Conservation (phyloP, 2,797 vertebrate species). For the Micromesistius poutassou region DNA sequence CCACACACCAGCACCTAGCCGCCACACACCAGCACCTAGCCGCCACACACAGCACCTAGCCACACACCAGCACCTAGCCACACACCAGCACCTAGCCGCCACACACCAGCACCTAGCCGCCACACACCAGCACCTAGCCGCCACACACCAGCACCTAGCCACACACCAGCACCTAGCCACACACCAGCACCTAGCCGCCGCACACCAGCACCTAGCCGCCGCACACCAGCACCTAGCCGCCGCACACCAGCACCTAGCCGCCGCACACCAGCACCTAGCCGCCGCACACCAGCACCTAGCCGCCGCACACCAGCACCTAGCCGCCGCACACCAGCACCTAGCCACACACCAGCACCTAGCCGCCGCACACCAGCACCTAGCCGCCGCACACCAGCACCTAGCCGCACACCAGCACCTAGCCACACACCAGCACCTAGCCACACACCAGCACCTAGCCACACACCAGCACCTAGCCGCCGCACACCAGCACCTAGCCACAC, state of each 20-base stretch:
- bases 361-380: constrained; percentile 33
- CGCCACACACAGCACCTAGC: no score
- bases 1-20: constrained; percentile 40
- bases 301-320: no score
- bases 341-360: constrained; percentile 36
- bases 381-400: no score
- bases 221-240: constrained; percentile 40
- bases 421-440: no score
- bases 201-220: constrained; percentile 30
- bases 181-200: constrained; percentile 40
- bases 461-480: constrained; percentile 40
- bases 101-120: constrained; percentile 30
- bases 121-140: constrained; percentile 41
- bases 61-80: constrained; percentile 31
- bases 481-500: constrained; percentile 28
- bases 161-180: no score
- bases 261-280: constrained; percentile 40
- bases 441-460: constrained; percentile 30
- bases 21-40: constrained; percentile 32
- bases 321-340: constrained; percentile 33
- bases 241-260: constrained; percentile 31
- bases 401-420: constrained; percentile 32
- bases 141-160: constrained; percentile 30
- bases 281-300: constrained; percentile 32
- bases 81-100: constrained; percentile 40